phyloP scores from a whole-genome alignment of 2,888 invertebrate genomes.

The Ophion costatus region DNA sequence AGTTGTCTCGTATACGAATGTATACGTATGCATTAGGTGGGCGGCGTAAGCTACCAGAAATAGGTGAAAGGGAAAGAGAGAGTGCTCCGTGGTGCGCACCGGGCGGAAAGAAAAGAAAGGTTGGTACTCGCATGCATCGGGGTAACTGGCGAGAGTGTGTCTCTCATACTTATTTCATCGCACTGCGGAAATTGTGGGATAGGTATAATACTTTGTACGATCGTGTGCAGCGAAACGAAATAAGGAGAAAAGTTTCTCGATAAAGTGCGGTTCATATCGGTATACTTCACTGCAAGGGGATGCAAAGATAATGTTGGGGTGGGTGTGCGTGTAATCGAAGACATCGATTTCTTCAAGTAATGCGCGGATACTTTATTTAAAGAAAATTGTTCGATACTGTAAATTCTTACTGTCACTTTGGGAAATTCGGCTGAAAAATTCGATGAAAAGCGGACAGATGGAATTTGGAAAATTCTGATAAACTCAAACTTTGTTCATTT shows the following conservation, averaged over 20 bases:
- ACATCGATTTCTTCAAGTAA: no score
- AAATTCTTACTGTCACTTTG: no score
- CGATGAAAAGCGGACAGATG: no score
- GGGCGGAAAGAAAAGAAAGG: conserved; percentile 3
- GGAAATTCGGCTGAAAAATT: no score
- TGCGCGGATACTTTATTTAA: no score
- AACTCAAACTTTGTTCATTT: no score
- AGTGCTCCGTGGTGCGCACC: not conserved
- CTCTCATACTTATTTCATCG: conserved; percentile 55
- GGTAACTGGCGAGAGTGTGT: conserved; percentile 15
- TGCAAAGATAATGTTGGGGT: no score
- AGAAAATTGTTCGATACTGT: no score
- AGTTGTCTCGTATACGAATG: no score
- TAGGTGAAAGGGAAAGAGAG: conserved; percentile 24
- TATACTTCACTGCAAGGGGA: no score
- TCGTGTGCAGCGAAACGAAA: conserved; percentile 7
- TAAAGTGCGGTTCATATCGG: not conserved
- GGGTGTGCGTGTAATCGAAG: no score
- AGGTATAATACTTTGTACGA: not conserved
- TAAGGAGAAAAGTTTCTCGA: conserved; percentile 24
- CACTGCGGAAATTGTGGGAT: conserved; percentile 42
- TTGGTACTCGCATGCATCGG: conserved; percentile 37
- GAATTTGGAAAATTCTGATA: no score
- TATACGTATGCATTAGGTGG: not conserved
- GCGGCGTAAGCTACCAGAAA: not conserved